Evolutionary conservation across 64 coral and sea anemone genomes (phyloP), one percentile per base, ranked within the genome.

Genomic region (Montipora capricornis): DNA sequence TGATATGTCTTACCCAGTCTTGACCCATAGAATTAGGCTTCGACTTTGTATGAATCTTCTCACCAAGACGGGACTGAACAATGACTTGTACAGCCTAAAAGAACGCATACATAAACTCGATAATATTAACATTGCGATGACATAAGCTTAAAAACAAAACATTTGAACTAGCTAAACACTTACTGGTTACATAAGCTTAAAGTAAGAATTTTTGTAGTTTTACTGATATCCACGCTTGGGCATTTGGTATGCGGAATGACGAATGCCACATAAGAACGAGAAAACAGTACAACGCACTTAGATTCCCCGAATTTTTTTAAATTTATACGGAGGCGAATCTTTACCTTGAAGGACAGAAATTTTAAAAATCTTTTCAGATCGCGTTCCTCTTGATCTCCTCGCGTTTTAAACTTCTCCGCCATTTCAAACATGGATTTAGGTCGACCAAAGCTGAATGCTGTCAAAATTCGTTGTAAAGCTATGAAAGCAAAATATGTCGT

Each of bases 291-390:
- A 4, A 80, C n/a, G 51, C 8, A 64, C 61, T 64, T 15, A 12
- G 8, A 4, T 14, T 64, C 4, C 48, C 45, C 9, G 47, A 50
- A 37, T 37, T 37, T 11, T 11, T 11, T 11, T 0, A 8, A 11
- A 57, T 57, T 57, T 9, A 11, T 24, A 37, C 37, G 37, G 58
- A 20, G 44, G 37, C 17, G 51, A 15, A 47, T 49, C 52, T 70
- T 22, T 96, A 99, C 98, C 98, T 99, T 99, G 46, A 91, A 68
- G 0, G 95, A 92, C 69, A 99, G 80, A 89, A 94, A 99, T 90
- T 99, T 99, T 75, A 96, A 81, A 49, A 96, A 99, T 82, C 94
- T 99, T 47, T 99, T 90, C 7, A 99, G 94, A 87, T 99, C 98
- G 87, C 78, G 91, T 19, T 92, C 61, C 75, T 99, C 98, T 61